Base-by-base conservation (phyloP, 2,797 vertebrate species). In the Crocidura indochinensis region DNA sequence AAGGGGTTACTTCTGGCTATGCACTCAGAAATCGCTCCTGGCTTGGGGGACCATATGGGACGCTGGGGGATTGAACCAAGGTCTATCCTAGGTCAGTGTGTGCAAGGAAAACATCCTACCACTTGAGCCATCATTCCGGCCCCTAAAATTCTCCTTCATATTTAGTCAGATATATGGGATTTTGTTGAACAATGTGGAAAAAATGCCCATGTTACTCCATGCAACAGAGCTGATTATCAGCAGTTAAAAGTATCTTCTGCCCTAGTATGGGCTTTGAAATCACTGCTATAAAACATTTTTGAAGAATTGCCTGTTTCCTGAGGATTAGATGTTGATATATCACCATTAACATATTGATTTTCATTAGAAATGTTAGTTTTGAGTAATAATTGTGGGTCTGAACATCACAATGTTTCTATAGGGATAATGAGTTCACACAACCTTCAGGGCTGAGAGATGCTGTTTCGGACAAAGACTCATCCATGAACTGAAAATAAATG, bases 241-340 rank as follows among this genome's bases (percentile, higher is more conserved):
- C 47, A 73, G 84, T 79, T 84, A 91, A 68, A 44, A 71, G 20
- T 47, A 53, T 71, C n/a, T 91, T 94, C n/a, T 71, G 31, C 44
- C 47, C 68, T 0, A 68, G 74, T 27, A 84, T n/a, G 15, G 26
- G 9, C 29, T 88, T 93, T 64, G 71, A 91, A 88, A 85, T 78
- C 20, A n/a, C 68, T 76, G 4, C 20, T 60, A 60, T 67, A 76
- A 27, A 80, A 20, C 26, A 27, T 82, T 90, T 60, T 92, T 90
- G 62, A 86, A 85, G 44, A 84, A 49, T 81, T 86, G 4, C 8
- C 51, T 79, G 10, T 88, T 90, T 91, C n/a, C 49, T 88, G 17
- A 51, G 53, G 26, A 75, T 93, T n/a, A 38, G 27, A 46, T 83
- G 8, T 27, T 65, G 20, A 88, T 15, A 60, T 87, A 68, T 10